phyloP scores from a whole-genome alignment of 1,140 invertebrate genomes.

The Aphelenchoides besseyi region DNA sequence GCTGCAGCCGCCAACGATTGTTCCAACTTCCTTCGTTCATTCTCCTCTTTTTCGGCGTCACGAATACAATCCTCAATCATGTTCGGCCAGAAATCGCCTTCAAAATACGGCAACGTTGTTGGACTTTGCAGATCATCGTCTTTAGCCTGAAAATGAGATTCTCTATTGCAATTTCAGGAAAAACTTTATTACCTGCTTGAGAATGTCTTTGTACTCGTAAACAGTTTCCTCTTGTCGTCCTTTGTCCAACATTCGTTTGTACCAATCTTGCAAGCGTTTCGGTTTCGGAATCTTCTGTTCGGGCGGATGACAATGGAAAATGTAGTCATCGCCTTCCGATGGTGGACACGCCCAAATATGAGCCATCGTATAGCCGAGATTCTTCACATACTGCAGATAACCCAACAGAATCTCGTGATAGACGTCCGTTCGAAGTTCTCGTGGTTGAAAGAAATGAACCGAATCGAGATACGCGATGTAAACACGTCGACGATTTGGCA shows the following conservation, averaged over 20 bases:
- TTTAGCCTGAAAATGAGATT: constrained; percentile 77
- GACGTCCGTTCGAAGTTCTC: constrained; percentile 91
- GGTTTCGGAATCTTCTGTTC: constrained; percentile 99
- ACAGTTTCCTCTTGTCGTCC: constrained; percentile 96
- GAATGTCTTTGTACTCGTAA: constrained; percentile 83
- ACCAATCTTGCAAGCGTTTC: constrained; percentile 98
- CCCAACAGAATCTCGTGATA: constrained; percentile 99
- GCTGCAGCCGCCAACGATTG: constrained; percentile 13
- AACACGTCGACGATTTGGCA: constrained; percentile 90
- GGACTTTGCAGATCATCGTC: constrained; percentile 92
- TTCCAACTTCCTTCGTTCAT: constrained; percentile 84
- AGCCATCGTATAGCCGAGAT: constrained; percentile 95
- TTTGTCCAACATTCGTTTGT: constrained; percentile 99
- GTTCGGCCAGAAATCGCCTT: constrained; percentile 99
- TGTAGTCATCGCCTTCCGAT: constrained; percentile 99
- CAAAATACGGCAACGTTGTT: constrained; percentile 86
- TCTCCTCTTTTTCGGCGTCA: constrained; percentile 81
- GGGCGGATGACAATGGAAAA: constrained; percentile 97
- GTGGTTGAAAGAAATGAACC: constrained; percentile 97
- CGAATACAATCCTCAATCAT: constrained; percentile 98
- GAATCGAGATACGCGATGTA: constrained; percentile 99
- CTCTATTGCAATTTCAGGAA: no score
- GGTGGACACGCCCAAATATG: constrained; percentile 99
- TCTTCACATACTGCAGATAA: constrained; percentile 97
- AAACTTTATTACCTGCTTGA: constrained; percentile 48